These are phyloP conservation scores for Vimba vimba DNA, from an alignment of 2,113 vertebrate genomes.

Conservation along the genomic window DNA sequence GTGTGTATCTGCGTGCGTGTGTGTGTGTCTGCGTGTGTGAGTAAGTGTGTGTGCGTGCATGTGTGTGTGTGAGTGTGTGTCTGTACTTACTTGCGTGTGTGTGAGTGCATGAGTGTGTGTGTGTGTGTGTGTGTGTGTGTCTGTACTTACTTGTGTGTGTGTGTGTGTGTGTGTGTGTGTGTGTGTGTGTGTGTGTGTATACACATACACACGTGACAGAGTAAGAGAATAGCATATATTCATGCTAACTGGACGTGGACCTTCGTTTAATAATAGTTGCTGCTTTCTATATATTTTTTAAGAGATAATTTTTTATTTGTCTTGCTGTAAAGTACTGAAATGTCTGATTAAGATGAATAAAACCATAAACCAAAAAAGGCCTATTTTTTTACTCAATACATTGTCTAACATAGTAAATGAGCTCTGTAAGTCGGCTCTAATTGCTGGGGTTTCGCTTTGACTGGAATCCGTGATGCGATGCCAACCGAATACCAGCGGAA, in stretches of 20 bases:
- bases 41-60: too few species aligned
- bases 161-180: too few species aligned
- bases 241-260: background rate
- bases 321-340: background rate
- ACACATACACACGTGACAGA: too few species aligned
- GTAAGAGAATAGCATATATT: background rate
- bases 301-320: background rate
- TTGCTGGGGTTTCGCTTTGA: background rate
- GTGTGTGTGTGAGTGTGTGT: too few species aligned
- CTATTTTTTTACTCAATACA: background rate
- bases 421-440: background rate
- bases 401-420: background rate
- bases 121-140: too few species aligned
- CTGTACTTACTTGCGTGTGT: rapidly evolving
- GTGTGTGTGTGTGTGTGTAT: too few species aligned
- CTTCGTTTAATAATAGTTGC: background rate
- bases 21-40: too few species aligned
- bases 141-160: too few species aligned
- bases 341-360: background rate
- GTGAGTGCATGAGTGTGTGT: too few species aligned
- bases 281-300: background rate
- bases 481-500: background rate
- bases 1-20: too few species aligned
- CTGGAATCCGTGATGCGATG: background rate
- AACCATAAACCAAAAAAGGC: background rate